Base-by-base conservation (phyloP, 2,888 invertebrate species). In the Lissonota sp. region DNA sequence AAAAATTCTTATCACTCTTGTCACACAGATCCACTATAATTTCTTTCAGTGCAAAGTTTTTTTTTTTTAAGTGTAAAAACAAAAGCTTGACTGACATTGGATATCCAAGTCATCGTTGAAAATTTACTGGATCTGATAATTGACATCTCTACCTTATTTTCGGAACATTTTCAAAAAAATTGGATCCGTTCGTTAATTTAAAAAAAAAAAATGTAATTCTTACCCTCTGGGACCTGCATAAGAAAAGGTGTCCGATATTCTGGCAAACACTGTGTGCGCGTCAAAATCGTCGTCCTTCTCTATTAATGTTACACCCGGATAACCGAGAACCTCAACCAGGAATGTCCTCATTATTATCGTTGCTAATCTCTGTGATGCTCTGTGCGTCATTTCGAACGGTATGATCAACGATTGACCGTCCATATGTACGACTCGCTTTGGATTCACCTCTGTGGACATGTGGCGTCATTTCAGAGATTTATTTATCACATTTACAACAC, bases 291-390 rank as follows among this genome's bases (percentile, higher is more conserved):
- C 94, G n/a, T 93, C 93, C 46, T 87, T 86, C n/a, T 92, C 86
- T 3, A 92, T 84, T 5, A 94, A 88, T 10, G 88, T 88, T 1
- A 94, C 92, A 51, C 91, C 91, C 0, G 92, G 86, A 86, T 94
- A 94, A 6, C 93, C 93, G 1, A 94, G 89, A 6, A 93, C 91
- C 83, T 94, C 94, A 55, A 90, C 93, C 7, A 95, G 88, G 84
- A 94, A 94, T 74, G 95, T 95, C 78, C 93, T 93, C 91, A 95
- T 95, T 60, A 95, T 93, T 82, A 94, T 92, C 0, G 95, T 94
- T 44, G 93, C 92, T 51, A 95, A 88, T 78, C 94, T 93, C 86
- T 95, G 95, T 0, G 94, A 93, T 6, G 94, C 87, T 69, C 94
- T 92, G 42, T 91, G 91, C 0, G 95, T 94, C 0, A 94, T 93